These are phyloP conservation scores for Cephalotes varians DNA, from an alignment of 2,888 invertebrate species.

Conservation along the genomic window DNA sequence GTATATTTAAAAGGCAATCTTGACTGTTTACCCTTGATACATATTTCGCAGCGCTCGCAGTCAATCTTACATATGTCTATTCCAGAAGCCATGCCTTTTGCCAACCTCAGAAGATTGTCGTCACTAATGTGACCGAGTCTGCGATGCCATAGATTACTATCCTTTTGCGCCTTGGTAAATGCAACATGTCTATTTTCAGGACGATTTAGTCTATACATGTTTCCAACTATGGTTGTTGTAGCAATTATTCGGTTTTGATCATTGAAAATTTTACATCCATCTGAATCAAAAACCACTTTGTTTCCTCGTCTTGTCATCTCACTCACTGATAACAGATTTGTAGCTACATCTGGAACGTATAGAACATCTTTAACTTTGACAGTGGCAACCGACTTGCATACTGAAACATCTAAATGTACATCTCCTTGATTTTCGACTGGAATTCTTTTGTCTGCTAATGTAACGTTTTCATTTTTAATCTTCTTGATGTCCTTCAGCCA, in stretches of 20 bases:
- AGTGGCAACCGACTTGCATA: background rate
- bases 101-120: background rate
- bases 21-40: background rate
- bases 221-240: background rate
- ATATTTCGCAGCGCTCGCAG: background rate
- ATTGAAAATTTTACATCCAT: background rate
- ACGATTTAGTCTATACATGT: background rate
- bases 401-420: background rate
- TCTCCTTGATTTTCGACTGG: background rate
- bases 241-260: background rate
- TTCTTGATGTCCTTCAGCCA: background rate
- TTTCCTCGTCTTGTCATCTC: background rate
- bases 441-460: background rate
- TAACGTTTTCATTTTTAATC: background rate
- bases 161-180: background rate
- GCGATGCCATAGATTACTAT: background rate
- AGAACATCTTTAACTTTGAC: background rate
- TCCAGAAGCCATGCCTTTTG: background rate
- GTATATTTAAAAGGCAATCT: background rate
- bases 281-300: background rate
- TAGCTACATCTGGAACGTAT: background rate
- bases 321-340: background rate
- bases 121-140: background rate
- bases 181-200: background rate
- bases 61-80: background rate